Base-by-base conservation (phyloP, 2,113 vertebrate species). In the Coregonus clupeaformis region DNA sequence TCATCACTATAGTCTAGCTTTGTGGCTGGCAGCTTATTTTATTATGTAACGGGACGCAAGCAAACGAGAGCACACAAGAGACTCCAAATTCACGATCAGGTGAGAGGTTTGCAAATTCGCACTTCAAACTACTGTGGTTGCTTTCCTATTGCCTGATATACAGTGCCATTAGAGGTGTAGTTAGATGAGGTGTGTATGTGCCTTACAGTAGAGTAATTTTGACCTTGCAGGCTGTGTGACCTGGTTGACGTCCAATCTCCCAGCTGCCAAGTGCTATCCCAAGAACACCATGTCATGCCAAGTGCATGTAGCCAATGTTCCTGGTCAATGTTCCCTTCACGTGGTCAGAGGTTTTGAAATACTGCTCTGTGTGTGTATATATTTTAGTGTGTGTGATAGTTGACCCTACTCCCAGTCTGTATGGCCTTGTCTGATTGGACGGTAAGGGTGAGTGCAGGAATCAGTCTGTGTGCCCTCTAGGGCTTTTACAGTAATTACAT, bases 401-500 rank as follows among this genome's bases (percentile, higher is more conserved):
- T 73, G 71, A 55, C 66, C 30, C 22, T 18, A 11, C 22, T 49
- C 32, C 70, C 22, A 22, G 55, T 32, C 11, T 9, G 3, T 32
- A 47, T 30, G 3, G 2, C 55, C 1, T 45, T 62, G 12, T 60
- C 45, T 76, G 47, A 72, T 77, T 36, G 65, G 75, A 32, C 45
- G 6, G 49, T 66, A 30, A 62, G 60, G 64, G 30, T 73, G 59
- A 30, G 66, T 55, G 20, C 13, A 6, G 49, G 66, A 63, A 55
- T 42, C 59, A 64, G 66, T 5, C 27, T 47, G 20, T 30, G 12
- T 68, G 47, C 32, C 78, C 68, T 30, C 73, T 49, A 5, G 73
- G 67, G 75, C 81, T 74, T 73, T 77, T 55, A 76, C 27, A 45
- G 65, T 66, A 86, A 83, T 86, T 66, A 77, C 63, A 69, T 71